Base-by-base conservation (phyloP, 2,888 invertebrate genomes). In the Polydesmus complanatus region DNA sequence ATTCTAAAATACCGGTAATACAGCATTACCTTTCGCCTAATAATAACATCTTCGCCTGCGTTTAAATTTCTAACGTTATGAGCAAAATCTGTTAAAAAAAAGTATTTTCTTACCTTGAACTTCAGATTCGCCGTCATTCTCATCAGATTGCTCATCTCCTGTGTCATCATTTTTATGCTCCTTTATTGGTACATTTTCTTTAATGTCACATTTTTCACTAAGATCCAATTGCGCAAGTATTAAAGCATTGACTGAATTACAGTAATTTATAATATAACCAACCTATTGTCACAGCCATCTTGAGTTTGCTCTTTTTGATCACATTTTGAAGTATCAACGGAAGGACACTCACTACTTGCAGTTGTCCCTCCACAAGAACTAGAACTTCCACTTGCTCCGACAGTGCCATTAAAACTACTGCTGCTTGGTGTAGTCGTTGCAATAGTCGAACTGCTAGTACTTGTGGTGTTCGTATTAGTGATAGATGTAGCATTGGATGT, bases 161-260 rank as follows among this genome's bases (percentile, higher is more conserved):
- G 64, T 68, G 66, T 64, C 62, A 51, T 69, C 69, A 27, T 63
- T 65, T 21, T 65, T 19, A 2, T 2, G 23, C 14, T 63, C 63
- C 27, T 62, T 63, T 19, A 62, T 62, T 27, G 23, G n/a, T n/a
- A 62, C 63, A n/a, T 47, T 58, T 19, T 59, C 62, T n/a, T 54
- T 47, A 55, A 27, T 23, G 37, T 56, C 54, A n/a, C 22, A 49
- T n/a, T 55, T 55, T 11, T 53, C 52, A 21, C 54, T 22, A 37
- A 37, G 14, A 8, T 8, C 5, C 5, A 5, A 37, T 8, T 37
- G 37, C 14, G 5, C 37, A 37, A 37, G 37, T 14, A 37, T 14
- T n/a, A n/a, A n/a, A 37, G 14, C 37, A 37, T 37, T 37, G 37
- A 37, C 37, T n/a, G n/a, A n/a, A n/a, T n/a, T 8, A 37, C 37